Evolutionary conservation across 2,888 invertebrate species (phyloP).

Genomic region (Cetonia aurata): DNA sequence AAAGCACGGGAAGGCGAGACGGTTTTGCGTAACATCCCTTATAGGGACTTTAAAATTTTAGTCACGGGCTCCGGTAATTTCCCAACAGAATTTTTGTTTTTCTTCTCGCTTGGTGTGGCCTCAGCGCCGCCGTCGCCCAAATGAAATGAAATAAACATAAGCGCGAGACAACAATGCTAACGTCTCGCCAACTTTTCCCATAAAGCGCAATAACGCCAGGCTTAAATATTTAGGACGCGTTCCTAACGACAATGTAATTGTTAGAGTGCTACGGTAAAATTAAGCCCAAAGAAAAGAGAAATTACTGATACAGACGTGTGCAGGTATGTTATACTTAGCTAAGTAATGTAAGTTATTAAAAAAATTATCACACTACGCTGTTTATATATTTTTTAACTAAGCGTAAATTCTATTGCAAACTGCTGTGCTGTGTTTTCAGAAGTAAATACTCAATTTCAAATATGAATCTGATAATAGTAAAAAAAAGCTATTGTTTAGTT

Average conservation of each 20-base stretch:
- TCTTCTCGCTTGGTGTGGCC: slow-evolving; percentile 15
- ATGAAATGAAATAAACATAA: slow-evolving; percentile 42
- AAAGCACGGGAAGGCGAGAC: neutral
- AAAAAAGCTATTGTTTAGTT: too few species aligned
- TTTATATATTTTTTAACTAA: too few species aligned
- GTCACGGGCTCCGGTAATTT: slow-evolving; percentile 36
- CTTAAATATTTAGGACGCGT: slow-evolving; percentile 32
- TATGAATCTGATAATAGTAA: too few species aligned
- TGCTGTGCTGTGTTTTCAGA: too few species aligned
- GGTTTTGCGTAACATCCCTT: slow-evolving; percentile 28
- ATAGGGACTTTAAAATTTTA: slow-evolving; percentile 38
- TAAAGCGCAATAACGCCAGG: slow-evolving; percentile 26
- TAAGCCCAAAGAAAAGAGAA: slow-evolving; percentile 15
- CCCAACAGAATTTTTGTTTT: slow-evolving; percentile 42
- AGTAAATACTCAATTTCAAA: too few species aligned
- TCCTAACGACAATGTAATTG: slow-evolving; percentile 35
- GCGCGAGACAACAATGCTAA: slow-evolving; percentile 39
- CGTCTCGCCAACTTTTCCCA: slow-evolving; percentile 33
- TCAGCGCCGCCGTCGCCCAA: slow-evolving; percentile 22
- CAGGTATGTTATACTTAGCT: slow-evolving; percentile 7
- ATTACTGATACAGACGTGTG: neutral
- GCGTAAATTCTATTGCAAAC: too few species aligned
- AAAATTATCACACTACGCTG: too few species aligned
- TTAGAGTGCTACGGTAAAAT: slow-evolving; percentile 28
- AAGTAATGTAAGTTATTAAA: too few species aligned